These are phyloP conservation scores for Ruditapes philippinarum DNA, from an alignment of 1,140 invertebrate species.

Conservation along the genomic window DNA sequence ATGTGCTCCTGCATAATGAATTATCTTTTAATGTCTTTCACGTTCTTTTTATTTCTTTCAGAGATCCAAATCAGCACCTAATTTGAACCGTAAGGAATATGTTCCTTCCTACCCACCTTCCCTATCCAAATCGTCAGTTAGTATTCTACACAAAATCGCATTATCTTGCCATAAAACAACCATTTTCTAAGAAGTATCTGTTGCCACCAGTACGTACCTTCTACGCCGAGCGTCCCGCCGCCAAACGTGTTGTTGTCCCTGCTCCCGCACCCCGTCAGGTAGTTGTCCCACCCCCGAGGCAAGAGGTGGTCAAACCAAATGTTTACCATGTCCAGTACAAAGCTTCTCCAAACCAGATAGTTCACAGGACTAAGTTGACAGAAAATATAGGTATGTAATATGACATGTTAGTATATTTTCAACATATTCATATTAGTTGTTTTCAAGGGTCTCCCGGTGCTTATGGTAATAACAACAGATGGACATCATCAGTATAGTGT, in stretches of 20 bases:
- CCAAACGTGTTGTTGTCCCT: background rate
- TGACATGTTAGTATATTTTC: too few species aligned
- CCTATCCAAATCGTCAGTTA: background rate
- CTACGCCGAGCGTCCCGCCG: conserved; percentile 30
- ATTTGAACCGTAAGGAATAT: background rate
- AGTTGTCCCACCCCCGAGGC: background rate
- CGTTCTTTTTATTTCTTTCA: background rate
- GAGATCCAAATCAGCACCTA: conserved; percentile 51
- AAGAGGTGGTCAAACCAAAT: background rate
- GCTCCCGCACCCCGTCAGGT: background rate
- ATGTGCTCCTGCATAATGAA: too few species aligned
- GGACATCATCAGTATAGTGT: too few species aligned
- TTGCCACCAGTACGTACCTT: conserved; percentile 12
- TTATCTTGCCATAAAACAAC: conserved; percentile 40
- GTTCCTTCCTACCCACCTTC: too few species aligned
- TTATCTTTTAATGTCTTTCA: too few species aligned
- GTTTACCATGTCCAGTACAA: conserved; percentile 46
- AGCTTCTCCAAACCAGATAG: conserved; percentile 7
- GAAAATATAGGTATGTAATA: background rate
- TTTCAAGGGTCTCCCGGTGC: too few species aligned
- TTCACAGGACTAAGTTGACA: background rate
- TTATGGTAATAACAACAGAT: too few species aligned
- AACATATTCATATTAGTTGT: too few species aligned
- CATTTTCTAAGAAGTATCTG: conserved; percentile 47
- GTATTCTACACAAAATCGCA: conserved; percentile 51